Conservation (phyloP, 2,888 invertebrate species). For the Emmelina monodactyla region DNA sequence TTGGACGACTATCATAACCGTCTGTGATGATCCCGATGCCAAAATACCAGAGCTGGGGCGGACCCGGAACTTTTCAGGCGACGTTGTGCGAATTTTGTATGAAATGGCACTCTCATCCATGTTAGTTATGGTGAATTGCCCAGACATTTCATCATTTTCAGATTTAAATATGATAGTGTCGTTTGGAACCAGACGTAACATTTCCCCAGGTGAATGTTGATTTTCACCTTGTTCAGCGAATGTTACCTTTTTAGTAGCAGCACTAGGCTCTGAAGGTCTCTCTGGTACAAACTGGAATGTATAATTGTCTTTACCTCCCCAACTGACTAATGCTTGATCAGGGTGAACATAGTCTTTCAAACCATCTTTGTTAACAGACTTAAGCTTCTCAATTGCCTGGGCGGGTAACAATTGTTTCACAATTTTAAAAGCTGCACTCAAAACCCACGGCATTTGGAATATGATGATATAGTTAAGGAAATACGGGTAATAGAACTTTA, state of each 20-base stretch:
- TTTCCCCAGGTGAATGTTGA: constrained; percentile 56
- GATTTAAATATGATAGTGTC: constrained; percentile 75
- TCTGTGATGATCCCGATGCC: constrained; percentile 67
- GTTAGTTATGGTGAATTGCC: constrained; percentile 75
- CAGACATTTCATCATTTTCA: constrained; percentile 72
- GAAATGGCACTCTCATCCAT: constrained; percentile 59
- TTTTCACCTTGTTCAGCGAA: constrained; percentile 43
- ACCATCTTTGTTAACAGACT: constrained; percentile 79
- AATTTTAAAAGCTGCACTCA: constrained; percentile 91
- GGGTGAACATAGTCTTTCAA: constrained; percentile 77
- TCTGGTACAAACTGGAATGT: constrained; percentile 76
- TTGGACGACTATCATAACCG: constrained; percentile 78
- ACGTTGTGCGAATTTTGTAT: constrained; percentile 90
- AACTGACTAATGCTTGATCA: constrained; percentile 76
- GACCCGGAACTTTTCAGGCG: constrained; percentile 94
- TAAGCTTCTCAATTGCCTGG: constrained; percentile 88
- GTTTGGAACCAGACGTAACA: constrained; percentile 71
- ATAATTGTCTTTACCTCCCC: constrained; percentile 84
- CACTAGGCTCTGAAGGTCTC: constrained; percentile 33
- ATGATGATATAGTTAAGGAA: constrained; percentile 89
- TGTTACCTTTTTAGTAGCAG: constrained; percentile 55
- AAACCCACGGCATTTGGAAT: constrained; percentile 93
- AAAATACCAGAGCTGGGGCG: constrained; percentile 86
- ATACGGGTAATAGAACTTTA: constrained; percentile 89
- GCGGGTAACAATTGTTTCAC: constrained; percentile 88